Percentiles rank a stretch among this genome's conserved stretches.
These are phyloP conservation scores for Procambarus clarkii DNA, from an alignment of 1,140 invertebrate genomes.

Conservation along the genomic window DNA sequence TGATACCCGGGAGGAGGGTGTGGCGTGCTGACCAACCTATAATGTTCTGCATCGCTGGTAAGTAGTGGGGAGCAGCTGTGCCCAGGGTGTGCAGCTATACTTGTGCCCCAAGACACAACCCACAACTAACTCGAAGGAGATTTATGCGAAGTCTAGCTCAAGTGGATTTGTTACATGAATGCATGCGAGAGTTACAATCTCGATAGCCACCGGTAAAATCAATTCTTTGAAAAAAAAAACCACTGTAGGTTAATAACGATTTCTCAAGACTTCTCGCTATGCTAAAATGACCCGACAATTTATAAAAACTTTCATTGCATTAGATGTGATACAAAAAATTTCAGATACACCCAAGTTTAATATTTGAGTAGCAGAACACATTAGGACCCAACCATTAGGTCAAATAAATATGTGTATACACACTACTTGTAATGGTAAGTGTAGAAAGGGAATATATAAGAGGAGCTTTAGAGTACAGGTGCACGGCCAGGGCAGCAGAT, in stretches of 20 bases:
- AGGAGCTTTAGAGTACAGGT: neutral
- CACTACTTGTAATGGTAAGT: no score
- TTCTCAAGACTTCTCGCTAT: no score
- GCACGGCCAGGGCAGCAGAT: neutral
- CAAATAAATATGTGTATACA: no score
- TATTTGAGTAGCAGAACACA: no score
- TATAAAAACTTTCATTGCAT: no score
- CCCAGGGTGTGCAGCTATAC: neutral
- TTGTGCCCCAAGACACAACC: neutral
- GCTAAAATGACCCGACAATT: no score
- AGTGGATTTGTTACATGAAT: neutral
- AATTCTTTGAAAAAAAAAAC: neutral
- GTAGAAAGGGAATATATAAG: no score
- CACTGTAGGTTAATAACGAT: no score
- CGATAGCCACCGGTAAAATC: neutral
- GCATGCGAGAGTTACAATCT: neutral
- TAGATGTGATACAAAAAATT: no score
- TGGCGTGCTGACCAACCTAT: neutral
- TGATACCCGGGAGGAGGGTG: neutral
- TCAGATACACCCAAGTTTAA: no score
- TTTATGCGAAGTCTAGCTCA: neutral
- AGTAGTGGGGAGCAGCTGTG: neutral
- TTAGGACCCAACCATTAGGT: no score
- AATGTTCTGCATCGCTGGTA: constrained; percentile 1
- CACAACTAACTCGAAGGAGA: neutral